Conservation (phyloP, 2,888 invertebrate species). For the Drosophila sordidula region DNA sequence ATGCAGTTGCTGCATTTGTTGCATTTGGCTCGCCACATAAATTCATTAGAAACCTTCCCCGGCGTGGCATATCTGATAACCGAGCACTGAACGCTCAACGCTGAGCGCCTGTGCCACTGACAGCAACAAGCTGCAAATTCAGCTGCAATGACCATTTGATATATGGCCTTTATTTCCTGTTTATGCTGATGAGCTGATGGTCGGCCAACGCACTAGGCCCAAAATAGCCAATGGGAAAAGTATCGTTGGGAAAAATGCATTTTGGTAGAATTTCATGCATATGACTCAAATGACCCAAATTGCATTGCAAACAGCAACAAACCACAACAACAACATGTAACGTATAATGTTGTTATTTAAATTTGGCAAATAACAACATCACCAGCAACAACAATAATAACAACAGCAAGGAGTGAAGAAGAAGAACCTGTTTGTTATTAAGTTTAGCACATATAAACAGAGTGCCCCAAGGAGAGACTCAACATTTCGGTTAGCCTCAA, state of each 20-base stretch:
- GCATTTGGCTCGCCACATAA: constrained; percentile 63
- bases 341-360: constrained; percentile 71
- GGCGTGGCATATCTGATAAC: constrained; percentile 74
- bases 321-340: constrained; percentile 32
- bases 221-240: constrained; percentile 43
- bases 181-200: constrained; percentile 65
- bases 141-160: constrained; percentile 61
- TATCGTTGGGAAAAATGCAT: constrained; percentile 56
- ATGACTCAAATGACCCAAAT: constrained; percentile 81
- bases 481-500: constrained; percentile 75
- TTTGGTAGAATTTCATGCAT: constrained; percentile 68
- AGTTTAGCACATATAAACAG: constrained; percentile 74
- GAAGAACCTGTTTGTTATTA: constrained; percentile 71
- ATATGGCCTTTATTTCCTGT: constrained; percentile 75
- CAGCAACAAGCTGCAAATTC: constrained; percentile 72
- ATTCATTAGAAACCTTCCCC: constrained; percentile 63
- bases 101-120: constrained; percentile 42
- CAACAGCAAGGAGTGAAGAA: background rate
- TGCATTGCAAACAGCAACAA: constrained; percentile 74
- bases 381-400: constrained; percentile 25
- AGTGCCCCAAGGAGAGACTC: constrained; percentile 28
- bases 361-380: constrained; percentile 73
- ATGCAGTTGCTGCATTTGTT: constrained; percentile 34
- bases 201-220: constrained; percentile 12
- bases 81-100: constrained; percentile 23